These are phyloP conservation scores for Hydraecia micacea DNA, from an alignment of 2,888 invertebrate genomes.

Conservation along the genomic window DNA sequence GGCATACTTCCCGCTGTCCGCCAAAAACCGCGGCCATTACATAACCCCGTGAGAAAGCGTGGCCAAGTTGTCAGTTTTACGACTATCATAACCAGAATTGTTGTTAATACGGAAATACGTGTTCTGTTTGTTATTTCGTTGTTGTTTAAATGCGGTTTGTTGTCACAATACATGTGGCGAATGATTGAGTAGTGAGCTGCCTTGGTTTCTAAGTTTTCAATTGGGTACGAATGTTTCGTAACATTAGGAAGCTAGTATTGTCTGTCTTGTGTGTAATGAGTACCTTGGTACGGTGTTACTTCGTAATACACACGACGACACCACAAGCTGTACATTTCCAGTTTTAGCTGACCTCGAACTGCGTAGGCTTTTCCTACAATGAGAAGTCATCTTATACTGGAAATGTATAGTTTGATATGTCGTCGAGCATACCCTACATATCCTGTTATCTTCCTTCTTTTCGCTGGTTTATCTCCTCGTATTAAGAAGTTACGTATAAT, in stretches of 20 bases:
- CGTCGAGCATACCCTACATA: background rate
- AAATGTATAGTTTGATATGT: background rate
- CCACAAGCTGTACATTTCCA: background rate
- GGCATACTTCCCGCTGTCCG: conserved; percentile 49
- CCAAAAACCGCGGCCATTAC: conserved; percentile 56
- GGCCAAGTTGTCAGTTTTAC: conserved; percentile 62
- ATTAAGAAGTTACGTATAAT: background rate
- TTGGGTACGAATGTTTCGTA: conserved; percentile 14
- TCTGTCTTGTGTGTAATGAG: background rate
- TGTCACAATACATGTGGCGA: conserved; percentile 45
- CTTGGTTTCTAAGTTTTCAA: background rate
- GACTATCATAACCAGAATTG: conserved; percentile 51
- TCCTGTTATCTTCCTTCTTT: background rate
- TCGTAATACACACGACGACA: background rate
- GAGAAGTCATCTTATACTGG: background rate
- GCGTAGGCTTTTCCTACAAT: background rate
- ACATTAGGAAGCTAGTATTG: conserved; percentile 12
- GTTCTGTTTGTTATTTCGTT: conserved; percentile 47
- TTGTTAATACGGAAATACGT: conserved; percentile 63
- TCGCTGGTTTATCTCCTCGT: background rate
- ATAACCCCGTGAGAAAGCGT: conserved; percentile 67
- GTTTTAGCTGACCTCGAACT: background rate
- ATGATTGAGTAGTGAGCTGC: conserved; percentile 37
- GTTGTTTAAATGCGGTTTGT: conserved; percentile 43
- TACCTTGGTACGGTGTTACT: background rate